These are phyloP conservation scores for Panthera leo DNA, from an alignment of 2,113 vertebrate species.

Conservation along the genomic window DNA sequence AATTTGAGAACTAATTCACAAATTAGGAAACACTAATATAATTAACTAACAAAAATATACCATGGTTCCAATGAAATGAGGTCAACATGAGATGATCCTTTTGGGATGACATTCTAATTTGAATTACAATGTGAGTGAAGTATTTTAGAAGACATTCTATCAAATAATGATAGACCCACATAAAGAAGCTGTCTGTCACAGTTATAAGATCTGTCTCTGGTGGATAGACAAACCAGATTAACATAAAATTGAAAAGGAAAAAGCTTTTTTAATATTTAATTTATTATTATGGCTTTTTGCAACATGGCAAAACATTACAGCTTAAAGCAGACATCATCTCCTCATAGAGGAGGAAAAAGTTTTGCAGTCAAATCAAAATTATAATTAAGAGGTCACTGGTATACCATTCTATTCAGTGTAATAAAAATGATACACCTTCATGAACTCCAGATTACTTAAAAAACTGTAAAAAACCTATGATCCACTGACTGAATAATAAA, in stretches of 20 bases:
- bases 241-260: constrained; percentile 80
- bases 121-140: constrained; percentile 74
- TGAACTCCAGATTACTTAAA: constrained; percentile 65
- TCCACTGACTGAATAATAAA: constrained; percentile 60
- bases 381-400: constrained; percentile 79
- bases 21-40: constrained; percentile 54
- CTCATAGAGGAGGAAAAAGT: constrained; percentile 95
- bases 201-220: constrained; percentile 85
- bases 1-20: constrained; percentile 67
- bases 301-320: constrained; percentile 91
- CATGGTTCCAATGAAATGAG: constrained; percentile 67
- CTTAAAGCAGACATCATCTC: constrained; percentile 92
- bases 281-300: constrained; percentile 95
- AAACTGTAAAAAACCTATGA: constrained; percentile 22
- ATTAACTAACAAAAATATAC: constrained; percentile 41
- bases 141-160: constrained; percentile 81
- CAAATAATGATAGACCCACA: constrained; percentile 86
- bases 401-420: constrained; percentile 74
- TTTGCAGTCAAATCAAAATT: constrained; percentile 89
- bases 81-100: constrained; percentile 77
- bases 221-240: constrained; percentile 84
- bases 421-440: constrained; percentile 70
- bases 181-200: constrained; percentile 89
- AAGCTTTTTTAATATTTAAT: constrained; percentile 86
- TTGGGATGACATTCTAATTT: constrained; percentile 65